Conservation (phyloP, 2,888 invertebrate genomes). For the Phania funesta region DNA sequence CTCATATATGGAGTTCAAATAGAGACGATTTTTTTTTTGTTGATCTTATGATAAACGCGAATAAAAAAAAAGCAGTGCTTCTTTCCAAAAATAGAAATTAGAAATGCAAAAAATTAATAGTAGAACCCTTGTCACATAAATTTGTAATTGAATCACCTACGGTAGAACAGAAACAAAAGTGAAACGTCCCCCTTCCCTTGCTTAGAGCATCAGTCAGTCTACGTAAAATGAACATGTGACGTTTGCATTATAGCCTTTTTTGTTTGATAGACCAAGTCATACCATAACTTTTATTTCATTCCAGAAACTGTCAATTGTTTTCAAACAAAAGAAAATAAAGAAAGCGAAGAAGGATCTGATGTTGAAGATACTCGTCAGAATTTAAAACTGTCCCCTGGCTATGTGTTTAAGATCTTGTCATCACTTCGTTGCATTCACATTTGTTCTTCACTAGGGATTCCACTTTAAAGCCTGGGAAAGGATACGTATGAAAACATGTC, state of each 20-base stretch:
- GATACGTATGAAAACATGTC: neutral
- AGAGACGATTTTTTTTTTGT: constrained; percentile 5
- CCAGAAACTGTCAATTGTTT: constrained; percentile 49
- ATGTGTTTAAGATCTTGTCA: constrained; percentile 43
- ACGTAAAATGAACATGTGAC: constrained; percentile 5
- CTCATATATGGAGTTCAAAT: constrained; percentile 36
- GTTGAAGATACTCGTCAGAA: neutral
- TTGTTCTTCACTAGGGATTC: too few species aligned
- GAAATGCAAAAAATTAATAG: constrained; percentile 26
- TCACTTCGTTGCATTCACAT: constrained; percentile 3
- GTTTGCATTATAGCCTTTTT: constrained; percentile 23
- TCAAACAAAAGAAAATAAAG: constrained; percentile 17
- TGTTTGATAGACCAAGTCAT: constrained; percentile 75
- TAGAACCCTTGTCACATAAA: constrained; percentile 61
- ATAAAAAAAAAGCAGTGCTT: constrained; percentile 13
- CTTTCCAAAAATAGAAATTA: neutral
- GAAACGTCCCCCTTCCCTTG: constrained; percentile 21
- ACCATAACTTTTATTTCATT: constrained; percentile 75
- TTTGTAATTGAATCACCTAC: constrained; percentile 61
- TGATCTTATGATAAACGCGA: constrained; percentile 32
- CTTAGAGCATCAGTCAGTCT: neutral
- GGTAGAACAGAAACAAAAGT: constrained; percentile 12
- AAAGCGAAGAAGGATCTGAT: neutral
- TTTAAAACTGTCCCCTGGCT: constrained; percentile 45
- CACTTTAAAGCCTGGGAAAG: neutral